Evolutionary conservation across 2,888 invertebrate genomes (phyloP).

Genomic region (Thereva unica): DNA sequence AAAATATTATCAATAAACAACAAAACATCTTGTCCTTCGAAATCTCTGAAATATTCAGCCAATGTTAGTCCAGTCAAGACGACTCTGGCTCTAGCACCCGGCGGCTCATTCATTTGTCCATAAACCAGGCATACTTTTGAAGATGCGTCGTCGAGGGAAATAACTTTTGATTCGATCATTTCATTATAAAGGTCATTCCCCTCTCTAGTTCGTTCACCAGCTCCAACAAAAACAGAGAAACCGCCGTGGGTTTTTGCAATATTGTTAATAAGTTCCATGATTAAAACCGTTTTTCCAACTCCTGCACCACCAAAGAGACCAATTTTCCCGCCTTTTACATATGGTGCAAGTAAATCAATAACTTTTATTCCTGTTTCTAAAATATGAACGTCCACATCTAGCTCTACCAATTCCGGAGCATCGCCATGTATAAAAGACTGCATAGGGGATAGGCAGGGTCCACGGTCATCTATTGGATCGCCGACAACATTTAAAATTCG

Average conservation of each 20-base stretch:
- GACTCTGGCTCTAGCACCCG: slow-evolving; percentile 91
- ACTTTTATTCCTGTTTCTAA: slow-evolving; percentile 93
- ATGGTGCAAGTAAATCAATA: slow-evolving; percentile 89
- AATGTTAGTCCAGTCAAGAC: slow-evolving; percentile 90
- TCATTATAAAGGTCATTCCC: slow-evolving; percentile 95
- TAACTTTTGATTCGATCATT: slow-evolving; percentile 93
- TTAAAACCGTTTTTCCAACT: slow-evolving; percentile 93
- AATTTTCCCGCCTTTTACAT: slow-evolving; percentile 93
- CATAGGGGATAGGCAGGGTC: slow-evolving; percentile 79
- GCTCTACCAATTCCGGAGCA: slow-evolving; percentile 88
- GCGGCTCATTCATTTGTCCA: slow-evolving; percentile 96
- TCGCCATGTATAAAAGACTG: slow-evolving; percentile 85
- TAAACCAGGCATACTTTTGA: slow-evolving; percentile 87
- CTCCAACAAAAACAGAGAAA: slow-evolving; percentile 94
- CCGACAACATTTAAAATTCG: slow-evolving; percentile 94
- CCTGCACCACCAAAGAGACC: slow-evolving; percentile 93
- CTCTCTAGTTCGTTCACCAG: slow-evolving; percentile 94
- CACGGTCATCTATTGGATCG: slow-evolving; percentile 82
- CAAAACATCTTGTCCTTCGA: slow-evolving; percentile 91
- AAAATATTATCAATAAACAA: slow-evolving; percentile 97
- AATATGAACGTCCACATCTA: slow-evolving; percentile 90
- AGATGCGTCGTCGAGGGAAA: slow-evolving; percentile 84
- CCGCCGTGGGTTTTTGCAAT: slow-evolving; percentile 95
- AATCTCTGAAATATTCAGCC: slow-evolving; percentile 93
- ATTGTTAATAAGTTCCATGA: slow-evolving; percentile 96